phyloP scores from a whole-genome alignment of 2,113 vertebrate species.

The Ia io region DNA sequence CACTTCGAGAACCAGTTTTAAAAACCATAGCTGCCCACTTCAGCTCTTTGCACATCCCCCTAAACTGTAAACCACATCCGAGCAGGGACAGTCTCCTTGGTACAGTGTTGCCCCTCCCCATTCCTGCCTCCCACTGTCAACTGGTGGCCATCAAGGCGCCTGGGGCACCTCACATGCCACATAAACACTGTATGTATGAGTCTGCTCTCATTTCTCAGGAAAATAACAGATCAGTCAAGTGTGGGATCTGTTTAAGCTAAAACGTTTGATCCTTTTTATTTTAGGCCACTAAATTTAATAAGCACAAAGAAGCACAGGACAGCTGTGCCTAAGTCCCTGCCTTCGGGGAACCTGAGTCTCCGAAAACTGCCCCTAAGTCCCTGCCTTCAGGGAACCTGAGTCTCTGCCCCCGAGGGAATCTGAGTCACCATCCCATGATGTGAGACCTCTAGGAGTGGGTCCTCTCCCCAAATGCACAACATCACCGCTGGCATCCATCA shows the following conservation, averaged over 20 bases:
- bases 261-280: background rate
- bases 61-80: background rate
- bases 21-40: background rate
- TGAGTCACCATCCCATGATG: accelerated
- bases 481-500: accelerated
- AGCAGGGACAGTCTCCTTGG: background rate
- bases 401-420: background rate
- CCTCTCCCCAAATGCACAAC: background rate
- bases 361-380: background rate
- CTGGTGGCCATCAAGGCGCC: accelerated
- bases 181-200: accelerated
- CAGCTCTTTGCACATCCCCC: background rate
- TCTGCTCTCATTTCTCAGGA: background rate
- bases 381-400: background rate
- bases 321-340: background rate
- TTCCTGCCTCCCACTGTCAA: accelerated
- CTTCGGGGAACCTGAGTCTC: background rate
- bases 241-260: background rate
- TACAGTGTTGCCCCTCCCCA: accelerated
- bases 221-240: background rate
- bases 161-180: accelerated
- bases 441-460: too few relatives aligned
- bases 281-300: background rate
- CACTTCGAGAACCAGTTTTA: background rate
- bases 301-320: background rate